A percentile compares a stretch with the other conserved stretches of the same genome.
Conservation (phyloP, 53 echinoderm and acorn worm species). For the Paracentrotus lividus region DNA sequence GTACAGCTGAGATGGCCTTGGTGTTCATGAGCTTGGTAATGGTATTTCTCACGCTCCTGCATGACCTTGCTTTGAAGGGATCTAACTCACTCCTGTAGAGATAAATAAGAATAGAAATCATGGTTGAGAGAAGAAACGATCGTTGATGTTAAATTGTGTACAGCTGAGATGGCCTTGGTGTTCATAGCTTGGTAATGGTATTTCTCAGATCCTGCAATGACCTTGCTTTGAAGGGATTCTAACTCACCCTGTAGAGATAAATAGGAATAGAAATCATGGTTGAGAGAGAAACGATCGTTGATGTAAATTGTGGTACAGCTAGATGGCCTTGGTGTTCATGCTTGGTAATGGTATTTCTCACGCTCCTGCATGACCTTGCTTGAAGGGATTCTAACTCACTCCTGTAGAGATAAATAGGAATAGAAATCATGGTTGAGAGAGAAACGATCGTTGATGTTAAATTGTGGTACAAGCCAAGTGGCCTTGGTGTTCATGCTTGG, state of each 20-base stretch:
- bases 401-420: constrained; percentile 68
- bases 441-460: constrained; percentile 96
- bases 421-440: constrained; percentile 92
- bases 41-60: constrained; percentile 92
- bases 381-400: constrained; percentile 91
- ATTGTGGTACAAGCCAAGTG: constrained; percentile 95
- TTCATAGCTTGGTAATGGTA: constrained; percentile 91
- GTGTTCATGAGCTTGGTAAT: constrained; percentile 83
- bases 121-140: constrained; percentile 89
- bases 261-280: too few relatives aligned
- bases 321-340: constrained; percentile 88
- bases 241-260: constrained; percentile 83
- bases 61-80: constrained; percentile 86
- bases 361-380: constrained; percentile 87
- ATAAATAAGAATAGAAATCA: too few relatives aligned
- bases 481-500: constrained; percentile 88
- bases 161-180: constrained; percentile 94
- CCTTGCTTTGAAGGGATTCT: constrained; percentile 86
- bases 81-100: constrained; percentile 86
- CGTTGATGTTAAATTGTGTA: constrained; percentile 97
- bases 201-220: constrained; percentile 87
- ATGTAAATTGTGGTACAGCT: constrained; percentile 94
- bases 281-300: constrained; percentile 94
- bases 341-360: constrained; percentile 88
- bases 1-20: constrained; percentile 93